Conservation (phyloP, 2,113 vertebrate species). For the Dasyprocta punctata region DNA sequence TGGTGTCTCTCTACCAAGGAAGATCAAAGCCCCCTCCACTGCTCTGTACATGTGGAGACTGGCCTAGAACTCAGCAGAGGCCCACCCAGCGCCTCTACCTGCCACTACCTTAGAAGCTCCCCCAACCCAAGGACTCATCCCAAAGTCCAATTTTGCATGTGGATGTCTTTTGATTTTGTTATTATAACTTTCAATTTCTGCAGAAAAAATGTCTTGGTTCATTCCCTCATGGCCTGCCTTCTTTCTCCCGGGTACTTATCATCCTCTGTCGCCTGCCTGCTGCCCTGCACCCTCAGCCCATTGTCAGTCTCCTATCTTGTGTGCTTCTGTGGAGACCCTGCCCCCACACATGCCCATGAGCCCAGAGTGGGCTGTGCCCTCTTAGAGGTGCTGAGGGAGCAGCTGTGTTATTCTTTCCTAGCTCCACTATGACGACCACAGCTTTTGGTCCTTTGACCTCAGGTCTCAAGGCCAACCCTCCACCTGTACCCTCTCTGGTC, state of each 20-base stretch:
- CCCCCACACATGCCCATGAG: rapidly evolving
- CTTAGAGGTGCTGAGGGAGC: neutral
- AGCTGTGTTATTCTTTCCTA: neutral
- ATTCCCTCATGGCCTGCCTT: neutral
- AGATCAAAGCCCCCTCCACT: neutral
- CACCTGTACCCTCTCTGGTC: neutral
- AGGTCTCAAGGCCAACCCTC: rapidly evolving
- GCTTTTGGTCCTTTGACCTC: neutral
- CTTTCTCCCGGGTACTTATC: neutral
- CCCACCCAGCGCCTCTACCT: neutral
- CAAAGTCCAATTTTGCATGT: neutral
- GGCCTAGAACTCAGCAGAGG: neutral
- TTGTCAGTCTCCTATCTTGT: neutral
- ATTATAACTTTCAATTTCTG: neutral
- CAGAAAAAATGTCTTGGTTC: neutral
- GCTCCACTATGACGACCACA: neutral
- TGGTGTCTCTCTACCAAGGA: neutral
- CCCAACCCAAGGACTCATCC: neutral
- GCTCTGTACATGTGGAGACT: neutral
- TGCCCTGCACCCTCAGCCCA: neutral
- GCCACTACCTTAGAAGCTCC: neutral
- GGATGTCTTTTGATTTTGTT: neutral
- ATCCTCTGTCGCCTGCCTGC: neutral
- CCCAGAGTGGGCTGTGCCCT: neutral
- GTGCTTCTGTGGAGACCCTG: neutral